Base-by-base conservation (phyloP, 2,888 invertebrate species). In the Petrolisthes cinctipes region DNA sequence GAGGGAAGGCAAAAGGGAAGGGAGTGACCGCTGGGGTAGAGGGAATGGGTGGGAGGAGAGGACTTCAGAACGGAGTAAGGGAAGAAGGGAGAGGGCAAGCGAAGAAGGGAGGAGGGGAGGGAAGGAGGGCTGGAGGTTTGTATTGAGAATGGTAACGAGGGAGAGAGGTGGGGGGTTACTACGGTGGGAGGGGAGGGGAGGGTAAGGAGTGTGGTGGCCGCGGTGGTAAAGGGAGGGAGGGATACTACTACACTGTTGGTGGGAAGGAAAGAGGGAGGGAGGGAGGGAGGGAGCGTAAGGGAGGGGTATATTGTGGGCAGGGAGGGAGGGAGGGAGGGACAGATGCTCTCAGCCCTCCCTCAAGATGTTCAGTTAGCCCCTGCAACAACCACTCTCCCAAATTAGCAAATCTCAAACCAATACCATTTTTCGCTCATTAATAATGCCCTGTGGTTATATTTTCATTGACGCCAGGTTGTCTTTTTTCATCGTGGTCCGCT, bases 311-410 rank as follows among this genome's bases (percentile, higher is more conserved):
- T 37, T 23, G 7, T 23, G 23, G 79, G 53, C 9, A 53, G 53
- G 53, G 79, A 54, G 79, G 79, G 79, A 9, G 79, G 9, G 61
- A 17, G 17, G 61, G 17, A 23, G 20, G 37, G 20, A n/a, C 7
- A 23, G 23, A n/a, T 37, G 54, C 66, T 23, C 66, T 53, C 61
- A 37, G 51, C 54, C 68, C 54, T 56, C 73, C 73, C 71, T 75
- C 83, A 84, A 83, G 83, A 84, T 84, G 79, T 75, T 80, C 82
- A 82, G 17, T 53, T 17, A 56, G 57, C 71, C 54, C 68, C 56
- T 61, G 53, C 61, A 76, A 73, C 76, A 82, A 66, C 81, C 83
- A 56, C 83, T 73, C 61, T 11, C 71, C 71, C 71, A 71, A 71
- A 71, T 71, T 71, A 23, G 57, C 20, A 81, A 56, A 81, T 61